Evolutionary conservation across 2,797 vertebrate genomes (phyloP), one percentile per base, ranked within the genome.

Genomic region (Sparidentex hasta): DNA sequence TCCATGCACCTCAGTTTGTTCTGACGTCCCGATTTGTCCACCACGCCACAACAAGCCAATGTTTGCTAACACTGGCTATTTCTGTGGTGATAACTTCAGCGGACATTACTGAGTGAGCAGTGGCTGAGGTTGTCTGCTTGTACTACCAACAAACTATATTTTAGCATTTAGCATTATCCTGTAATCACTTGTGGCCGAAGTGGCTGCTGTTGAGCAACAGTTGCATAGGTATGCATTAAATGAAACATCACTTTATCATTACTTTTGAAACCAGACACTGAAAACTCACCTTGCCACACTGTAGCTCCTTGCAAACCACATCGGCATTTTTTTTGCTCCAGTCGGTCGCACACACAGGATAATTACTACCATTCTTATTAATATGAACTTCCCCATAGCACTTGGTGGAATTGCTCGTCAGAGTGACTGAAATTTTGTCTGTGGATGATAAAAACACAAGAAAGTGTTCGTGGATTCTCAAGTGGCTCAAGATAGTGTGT

Each of bases 261-360:
- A 12, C 14, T 0, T 21, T 4, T 71, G 18, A 65, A 58, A 41
- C 5, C 41, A 11, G 56, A 25, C 2, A 29, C 0, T 23, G 27
- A 56, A 46, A 54, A 65, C 73, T 84, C 66, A 63, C 84, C 0
- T 0, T 1, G 0, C 93, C 92, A 14, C 94, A 95, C 0, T 38
- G 2, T 2, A 92, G 76, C 79, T 94, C 91, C 1, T 0, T 41
- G 79, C 95, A 95, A 7, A 95, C 91, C 47, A 92, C 61, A 0
- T 23, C 0, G 51, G 83, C 33, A 3, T 80, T 11, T 0, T 2
- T 0, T 0, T 0, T 0, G 0, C 0, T 18, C 88, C 80, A 86
- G 0, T 0, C 0, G 2, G 12, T 8, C 18, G 0, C 51, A 11
- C 94, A 95, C 61, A 95, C 92, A 3, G 65, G 7, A 0, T 4